Percentiles rank a stretch among this genome's conserved stretches.
Conservation (phyloP, 2,888 invertebrate genomes). For the Spialia ferax region DNA sequence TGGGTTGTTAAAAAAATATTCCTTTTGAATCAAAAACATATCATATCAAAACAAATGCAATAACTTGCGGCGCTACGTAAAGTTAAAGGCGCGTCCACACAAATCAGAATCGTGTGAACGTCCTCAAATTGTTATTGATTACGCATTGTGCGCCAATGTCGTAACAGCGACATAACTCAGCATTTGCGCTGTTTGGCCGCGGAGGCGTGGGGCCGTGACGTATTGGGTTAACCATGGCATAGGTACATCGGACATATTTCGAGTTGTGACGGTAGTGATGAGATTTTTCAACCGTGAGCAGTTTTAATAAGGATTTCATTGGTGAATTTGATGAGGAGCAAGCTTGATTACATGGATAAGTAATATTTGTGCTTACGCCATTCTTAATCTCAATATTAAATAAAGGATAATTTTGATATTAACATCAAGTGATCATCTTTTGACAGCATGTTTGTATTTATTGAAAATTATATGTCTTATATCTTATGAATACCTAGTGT, state of each 20-base stretch:
- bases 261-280: neutral
- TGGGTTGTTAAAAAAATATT: no score
- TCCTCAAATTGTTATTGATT: conserved; percentile 82
- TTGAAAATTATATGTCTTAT: no score
- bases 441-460: no score
- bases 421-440: no score
- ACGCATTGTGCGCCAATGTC: conserved; percentile 63
- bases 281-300: neutral
- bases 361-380: no score
- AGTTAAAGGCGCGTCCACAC: conserved; percentile 52
- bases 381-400: no score
- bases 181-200: conserved; percentile 74
- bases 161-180: conserved; percentile 66
- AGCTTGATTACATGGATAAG: no score
- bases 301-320: neutral
- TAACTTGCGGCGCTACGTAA: conserved; percentile 41
- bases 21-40: conserved; percentile 36
- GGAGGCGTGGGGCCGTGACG: conserved; percentile 57
- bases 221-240: conserved; percentile 47
- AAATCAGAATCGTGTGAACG: conserved; percentile 64
- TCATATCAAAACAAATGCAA: conserved; percentile 51
- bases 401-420: no score
- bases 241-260: neutral
- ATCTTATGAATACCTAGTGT: no score
- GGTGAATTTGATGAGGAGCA: no score